These are phyloP conservation scores for Lutjanus erythropterus DNA, from an alignment of 2,113 vertebrate species.

Conservation along the genomic window DNA sequence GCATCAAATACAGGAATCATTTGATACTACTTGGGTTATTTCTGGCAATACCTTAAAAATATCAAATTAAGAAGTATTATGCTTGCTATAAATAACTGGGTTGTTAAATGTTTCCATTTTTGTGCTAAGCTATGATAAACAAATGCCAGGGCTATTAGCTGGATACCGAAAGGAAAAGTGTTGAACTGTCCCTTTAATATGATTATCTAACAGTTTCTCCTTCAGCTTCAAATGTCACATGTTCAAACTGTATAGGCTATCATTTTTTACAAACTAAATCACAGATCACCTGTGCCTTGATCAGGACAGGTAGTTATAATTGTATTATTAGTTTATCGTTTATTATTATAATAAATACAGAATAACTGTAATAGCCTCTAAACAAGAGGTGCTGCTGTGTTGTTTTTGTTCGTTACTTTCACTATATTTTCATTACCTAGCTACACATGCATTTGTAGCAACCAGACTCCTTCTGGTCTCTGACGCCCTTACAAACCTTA, in stretches of 20 bases:
- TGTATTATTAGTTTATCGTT: no score
- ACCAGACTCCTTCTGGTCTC: neutral
- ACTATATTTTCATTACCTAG: neutral
- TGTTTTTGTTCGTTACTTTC: no score
- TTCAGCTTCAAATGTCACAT: slow-evolving; percentile 6
- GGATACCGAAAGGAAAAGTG: neutral
- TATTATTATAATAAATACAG: no score
- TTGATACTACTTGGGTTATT: no score
- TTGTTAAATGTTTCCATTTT: neutral
- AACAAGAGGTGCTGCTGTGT: no score
- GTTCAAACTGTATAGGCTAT: neutral
- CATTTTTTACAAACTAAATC: neutral
- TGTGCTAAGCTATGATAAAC: neutral
- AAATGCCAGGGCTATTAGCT: neutral
- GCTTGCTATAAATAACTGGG: neutral
- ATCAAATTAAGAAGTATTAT: no score
- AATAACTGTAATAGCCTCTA: no score
- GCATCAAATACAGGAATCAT: no score
- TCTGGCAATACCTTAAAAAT: no score
- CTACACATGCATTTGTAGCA: neutral
- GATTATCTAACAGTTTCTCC: neutral
- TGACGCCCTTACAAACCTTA: neutral
- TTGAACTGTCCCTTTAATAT: neutral
- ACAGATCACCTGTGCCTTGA: neutral
- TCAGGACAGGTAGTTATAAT: neutral